These are phyloP conservation scores for Pachycephus smyrnensis DNA, from an alignment of 2,888 invertebrate genomes.

Conservation along the genomic window DNA sequence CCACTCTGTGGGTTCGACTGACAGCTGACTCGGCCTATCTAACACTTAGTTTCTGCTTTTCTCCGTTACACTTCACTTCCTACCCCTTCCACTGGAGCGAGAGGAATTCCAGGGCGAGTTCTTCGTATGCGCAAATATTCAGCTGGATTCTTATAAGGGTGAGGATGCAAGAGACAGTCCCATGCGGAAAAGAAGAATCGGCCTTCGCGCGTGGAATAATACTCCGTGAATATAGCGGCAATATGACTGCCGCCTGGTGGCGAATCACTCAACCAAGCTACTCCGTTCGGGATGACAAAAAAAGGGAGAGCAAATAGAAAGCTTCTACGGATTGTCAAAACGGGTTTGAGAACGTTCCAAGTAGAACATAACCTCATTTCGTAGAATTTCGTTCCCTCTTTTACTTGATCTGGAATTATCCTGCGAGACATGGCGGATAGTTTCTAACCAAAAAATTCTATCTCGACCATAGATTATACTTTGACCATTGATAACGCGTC, in stretches of 20 bases:
- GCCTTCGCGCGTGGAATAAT: neutral
- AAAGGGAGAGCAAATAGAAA: neutral
- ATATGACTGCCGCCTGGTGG: neutral
- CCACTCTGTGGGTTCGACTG: neutral
- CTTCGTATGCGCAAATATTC: neutral
- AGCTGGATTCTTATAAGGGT: neutral
- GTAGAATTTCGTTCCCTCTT: neutral
- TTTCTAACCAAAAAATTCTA: neutral
- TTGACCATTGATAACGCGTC: neutral
- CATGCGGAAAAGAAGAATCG: neutral
- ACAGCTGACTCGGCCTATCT: neutral
- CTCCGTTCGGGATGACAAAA: neutral
- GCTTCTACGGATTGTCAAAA: neutral
- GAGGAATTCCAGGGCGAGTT: neutral
- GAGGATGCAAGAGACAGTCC: neutral
- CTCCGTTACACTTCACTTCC: neutral
- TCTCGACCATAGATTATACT: neutral
- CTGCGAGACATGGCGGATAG: neutral
- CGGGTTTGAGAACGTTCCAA: neutral
- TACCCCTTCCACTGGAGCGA: neutral
- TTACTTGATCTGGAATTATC: neutral
- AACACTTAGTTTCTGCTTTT: neutral
- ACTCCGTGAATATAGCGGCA: neutral
- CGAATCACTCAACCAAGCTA: neutral
- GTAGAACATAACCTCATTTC: neutral